phyloP scores from a whole-genome alignment of 1,140 invertebrate genomes.

The Caenorhabditis latens region DNA sequence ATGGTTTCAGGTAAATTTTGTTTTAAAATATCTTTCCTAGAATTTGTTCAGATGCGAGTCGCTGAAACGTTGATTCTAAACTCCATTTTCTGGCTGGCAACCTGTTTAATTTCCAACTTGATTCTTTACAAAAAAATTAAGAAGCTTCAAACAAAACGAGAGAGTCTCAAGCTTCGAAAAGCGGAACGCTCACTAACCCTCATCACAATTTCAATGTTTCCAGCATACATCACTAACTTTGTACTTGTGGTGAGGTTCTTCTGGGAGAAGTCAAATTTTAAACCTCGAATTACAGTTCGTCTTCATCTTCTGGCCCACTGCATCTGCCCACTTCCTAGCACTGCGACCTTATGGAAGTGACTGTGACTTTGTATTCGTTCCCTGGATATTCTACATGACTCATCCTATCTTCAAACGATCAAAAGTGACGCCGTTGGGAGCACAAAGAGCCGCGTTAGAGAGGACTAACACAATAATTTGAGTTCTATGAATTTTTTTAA shows the following conservation, averaged over 20 bases:
- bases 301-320: neutral
- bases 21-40: neutral
- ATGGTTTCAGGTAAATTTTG: neutral
- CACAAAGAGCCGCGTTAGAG: too few relatives aligned
- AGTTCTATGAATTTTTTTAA: too few relatives aligned
- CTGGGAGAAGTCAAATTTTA: neutral
- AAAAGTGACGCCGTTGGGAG: too few relatives aligned
- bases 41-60: neutral
- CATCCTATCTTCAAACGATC: neutral
- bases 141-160: neutral
- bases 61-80: neutral
- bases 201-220: neutral
- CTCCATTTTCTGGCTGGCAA: neutral
- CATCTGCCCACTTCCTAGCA: neutral
- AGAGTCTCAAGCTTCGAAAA: neutral
- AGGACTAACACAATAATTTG: too few relatives aligned
- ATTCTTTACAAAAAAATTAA: slow-evolving; percentile 2
- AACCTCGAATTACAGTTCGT: neutral
- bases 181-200: neutral
- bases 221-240: neutral
- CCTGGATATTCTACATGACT: slow-evolving; percentile 19
- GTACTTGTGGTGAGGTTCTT: neutral
- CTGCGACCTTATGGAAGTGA: neutral
- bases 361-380: slow-evolving; percentile 9
- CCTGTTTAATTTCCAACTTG: neutral